Evolutionary conservation across 2,797 vertebrate species (phyloP).

Genomic region (Tachyglossus aculeatus): DNA sequence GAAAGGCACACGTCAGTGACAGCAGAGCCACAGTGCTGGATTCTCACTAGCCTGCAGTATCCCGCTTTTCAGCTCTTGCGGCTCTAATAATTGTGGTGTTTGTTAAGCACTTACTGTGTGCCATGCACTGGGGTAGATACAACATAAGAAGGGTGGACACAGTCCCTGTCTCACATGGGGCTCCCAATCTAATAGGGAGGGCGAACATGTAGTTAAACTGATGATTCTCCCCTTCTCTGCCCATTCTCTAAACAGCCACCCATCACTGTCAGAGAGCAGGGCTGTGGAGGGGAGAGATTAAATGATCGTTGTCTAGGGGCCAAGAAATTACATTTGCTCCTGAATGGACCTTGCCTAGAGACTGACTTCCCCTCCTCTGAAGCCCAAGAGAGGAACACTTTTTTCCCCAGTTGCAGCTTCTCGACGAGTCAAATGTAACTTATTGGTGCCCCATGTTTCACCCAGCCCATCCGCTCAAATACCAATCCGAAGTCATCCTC

Average conservation of each 20-base stretch:
- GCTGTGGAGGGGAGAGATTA: conserved; percentile 29
- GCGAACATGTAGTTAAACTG: no score
- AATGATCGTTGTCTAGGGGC: conserved; percentile 22
- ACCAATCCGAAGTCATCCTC: conserved; percentile 42
- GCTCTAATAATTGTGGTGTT: no score
- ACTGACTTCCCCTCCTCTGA: conserved; percentile 45
- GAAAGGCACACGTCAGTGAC: neutral
- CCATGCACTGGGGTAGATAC: no score
- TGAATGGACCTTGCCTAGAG: conserved; percentile 59
- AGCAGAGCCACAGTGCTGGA: conserved; percentile 19
- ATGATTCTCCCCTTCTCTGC: neutral
- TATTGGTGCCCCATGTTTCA: neutral
- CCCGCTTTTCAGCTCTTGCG: conserved; percentile 25
- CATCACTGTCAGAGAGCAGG: conserved; percentile 42
- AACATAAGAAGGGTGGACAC: no score
- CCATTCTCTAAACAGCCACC: conserved; percentile 11
- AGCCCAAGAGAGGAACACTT: neutral
- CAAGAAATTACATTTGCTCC: conserved; percentile 40
- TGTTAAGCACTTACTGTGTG: no score
- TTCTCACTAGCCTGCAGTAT: no score
- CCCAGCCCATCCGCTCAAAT: conserved; percentile 1
- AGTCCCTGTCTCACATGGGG: no score
- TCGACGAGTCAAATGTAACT: neutral
- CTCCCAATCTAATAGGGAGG: no score
- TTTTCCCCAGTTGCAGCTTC: no score